phyloP scores from a whole-genome alignment of 1,140 invertebrate species.

The Melipona quadrifasciata region DNA sequence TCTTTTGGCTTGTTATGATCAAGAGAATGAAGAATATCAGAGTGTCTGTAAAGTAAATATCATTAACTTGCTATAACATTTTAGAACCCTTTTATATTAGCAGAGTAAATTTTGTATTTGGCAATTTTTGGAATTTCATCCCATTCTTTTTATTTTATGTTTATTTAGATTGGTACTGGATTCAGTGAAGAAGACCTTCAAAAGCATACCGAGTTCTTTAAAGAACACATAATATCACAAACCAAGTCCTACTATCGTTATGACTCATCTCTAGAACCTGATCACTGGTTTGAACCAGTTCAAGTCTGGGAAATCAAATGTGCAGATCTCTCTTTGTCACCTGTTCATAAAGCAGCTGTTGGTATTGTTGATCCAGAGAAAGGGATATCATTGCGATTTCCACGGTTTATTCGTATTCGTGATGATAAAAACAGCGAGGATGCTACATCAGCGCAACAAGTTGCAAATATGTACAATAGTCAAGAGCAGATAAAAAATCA shows the following conservation, averaged over 20 bases:
- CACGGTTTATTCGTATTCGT: conserved; percentile 94
- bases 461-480: conserved; percentile 91
- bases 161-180: conserved; percentile 95
- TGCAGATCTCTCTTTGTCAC: conserved; percentile 98
- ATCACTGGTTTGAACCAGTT: conserved; percentile 97
- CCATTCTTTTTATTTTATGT: conserved; percentile 31
- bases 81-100: not conserved
- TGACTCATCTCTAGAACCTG: conserved; percentile 90
- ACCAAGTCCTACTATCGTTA: conserved; percentile 94
- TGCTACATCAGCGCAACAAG: conserved; percentile 95
- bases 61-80: too few relatives aligned
- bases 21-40: conserved; percentile 96
- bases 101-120: too few relatives aligned
- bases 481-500: conserved; percentile 97
- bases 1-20: conserved; percentile 97
- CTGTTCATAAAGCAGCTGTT: conserved; percentile 94
- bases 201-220: conserved; percentile 89
- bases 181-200: conserved; percentile 96
- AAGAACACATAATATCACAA: conserved; percentile 87
- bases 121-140: too few relatives aligned
- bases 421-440: conserved; percentile 97
- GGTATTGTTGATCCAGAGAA: conserved; percentile 96
- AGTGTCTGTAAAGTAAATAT: conserved; percentile 90
- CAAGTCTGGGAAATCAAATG: conserved; percentile 99
- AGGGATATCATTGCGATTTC: conserved; percentile 98